Percentiles rank a stretch among this genome's conserved stretches.
phyloP scores from a whole-genome alignment of 1,140 invertebrate species.

The Glossosoma conforme region DNA sequence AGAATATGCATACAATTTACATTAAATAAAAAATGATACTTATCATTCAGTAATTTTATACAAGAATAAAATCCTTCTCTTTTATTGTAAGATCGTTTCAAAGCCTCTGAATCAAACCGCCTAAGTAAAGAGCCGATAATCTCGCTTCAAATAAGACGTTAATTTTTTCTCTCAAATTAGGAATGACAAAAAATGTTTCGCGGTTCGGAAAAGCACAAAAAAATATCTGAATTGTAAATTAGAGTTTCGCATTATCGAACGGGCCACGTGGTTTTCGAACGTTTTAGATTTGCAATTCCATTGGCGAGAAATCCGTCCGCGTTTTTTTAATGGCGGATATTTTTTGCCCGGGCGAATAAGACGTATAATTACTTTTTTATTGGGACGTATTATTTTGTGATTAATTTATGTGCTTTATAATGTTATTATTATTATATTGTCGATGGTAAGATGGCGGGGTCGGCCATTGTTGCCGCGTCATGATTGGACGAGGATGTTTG shows the following conservation, averaged over 20 bases:
- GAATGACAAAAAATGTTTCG: background rate
- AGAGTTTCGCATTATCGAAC: slow-evolving; percentile 5
- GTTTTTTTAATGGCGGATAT: slow-evolving; percentile 1
- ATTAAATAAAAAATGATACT: no score
- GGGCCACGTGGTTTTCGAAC: slow-evolving; percentile 15
- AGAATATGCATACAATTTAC: no score
- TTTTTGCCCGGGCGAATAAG: no score
- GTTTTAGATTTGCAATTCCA: slow-evolving; percentile 19
- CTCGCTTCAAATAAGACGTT: slow-evolving; percentile 13
- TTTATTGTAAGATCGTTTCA: no score
- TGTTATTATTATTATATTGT: background rate
- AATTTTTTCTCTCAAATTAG: slow-evolving; percentile 6
- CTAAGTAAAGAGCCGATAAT: no score
- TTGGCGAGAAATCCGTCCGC: slow-evolving; percentile 6
- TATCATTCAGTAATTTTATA: no score
- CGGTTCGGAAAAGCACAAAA: background rate
- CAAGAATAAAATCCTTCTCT: no score
- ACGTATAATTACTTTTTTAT: no score
- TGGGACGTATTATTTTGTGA: background rate
- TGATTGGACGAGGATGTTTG: no score
- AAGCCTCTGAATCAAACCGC: no score
- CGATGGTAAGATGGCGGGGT: no score
- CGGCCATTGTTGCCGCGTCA: no score
- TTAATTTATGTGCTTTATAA: background rate
- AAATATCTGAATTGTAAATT: slow-evolving; percentile 15